phyloP scores from a whole-genome alignment of 2,797 vertebrate species.

The Chrosomus eos region DNA sequence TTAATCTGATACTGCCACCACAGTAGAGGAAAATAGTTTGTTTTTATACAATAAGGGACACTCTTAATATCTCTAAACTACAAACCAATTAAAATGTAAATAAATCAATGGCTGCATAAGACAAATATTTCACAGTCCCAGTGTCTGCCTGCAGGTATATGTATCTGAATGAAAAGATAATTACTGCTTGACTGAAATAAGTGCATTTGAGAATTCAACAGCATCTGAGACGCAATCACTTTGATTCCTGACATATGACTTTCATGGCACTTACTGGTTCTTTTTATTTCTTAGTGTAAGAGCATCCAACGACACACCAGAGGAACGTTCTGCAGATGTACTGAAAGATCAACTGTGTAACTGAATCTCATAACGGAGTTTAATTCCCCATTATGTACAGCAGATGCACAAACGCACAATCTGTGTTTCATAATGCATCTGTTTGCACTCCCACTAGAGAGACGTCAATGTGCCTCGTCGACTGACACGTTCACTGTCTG shows the following conservation, averaged over 20 bases:
- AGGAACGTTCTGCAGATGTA: slow-evolving; percentile 5
- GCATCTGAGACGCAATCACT: not conserved
- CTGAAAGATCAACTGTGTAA: not conserved
- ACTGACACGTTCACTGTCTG: slow-evolving; percentile 1
- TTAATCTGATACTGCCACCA: not conserved
- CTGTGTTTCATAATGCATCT: slow-evolving; percentile 11
- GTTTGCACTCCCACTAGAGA: slow-evolving; percentile 12
- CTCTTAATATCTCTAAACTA: too few relatives aligned
- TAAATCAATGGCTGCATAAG: not conserved
- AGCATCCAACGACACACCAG: not conserved
- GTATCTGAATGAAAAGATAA: not conserved
- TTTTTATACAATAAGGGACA: too few relatives aligned
- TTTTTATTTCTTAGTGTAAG: not conserved
- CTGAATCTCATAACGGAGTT: not conserved
- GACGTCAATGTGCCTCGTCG: not conserved
- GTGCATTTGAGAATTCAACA: not conserved
- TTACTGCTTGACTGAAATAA: not conserved
- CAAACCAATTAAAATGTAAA: not conserved
- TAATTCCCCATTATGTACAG: slow-evolving; percentile 6
- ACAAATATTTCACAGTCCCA: not conserved
- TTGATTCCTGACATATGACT: not conserved
- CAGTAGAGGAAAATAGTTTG: too few relatives aligned
- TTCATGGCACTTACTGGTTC: not conserved
- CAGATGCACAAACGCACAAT: slow-evolving; percentile 1
- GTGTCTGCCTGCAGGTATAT: not conserved